These are phyloP conservation scores for Zeus faber DNA, from an alignment of 2,113 vertebrate genomes.

Conservation along the genomic window DNA sequence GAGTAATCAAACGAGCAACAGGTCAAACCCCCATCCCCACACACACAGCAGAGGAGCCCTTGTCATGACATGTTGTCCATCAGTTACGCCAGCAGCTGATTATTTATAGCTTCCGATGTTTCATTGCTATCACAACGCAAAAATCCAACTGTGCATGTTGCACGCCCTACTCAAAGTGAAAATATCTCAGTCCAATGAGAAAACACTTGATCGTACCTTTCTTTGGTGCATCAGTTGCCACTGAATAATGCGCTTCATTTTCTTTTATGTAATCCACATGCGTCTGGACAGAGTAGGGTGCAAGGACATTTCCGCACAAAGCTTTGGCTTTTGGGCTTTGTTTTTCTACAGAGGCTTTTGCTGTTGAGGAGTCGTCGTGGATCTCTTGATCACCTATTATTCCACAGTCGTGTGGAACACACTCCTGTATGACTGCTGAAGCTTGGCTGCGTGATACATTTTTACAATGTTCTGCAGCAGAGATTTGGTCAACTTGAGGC, in stretches of 20 bases:
- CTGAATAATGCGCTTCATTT: slow-evolving; percentile 14
- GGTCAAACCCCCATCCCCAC: too few species aligned
- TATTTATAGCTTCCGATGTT: slow-evolving; percentile 4
- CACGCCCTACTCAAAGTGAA: slow-evolving; percentile 16
- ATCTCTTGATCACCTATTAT: slow-evolving; percentile 1
- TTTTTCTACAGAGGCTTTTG: slow-evolving; percentile 8
- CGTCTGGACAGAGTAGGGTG: slow-evolving; percentile 6
- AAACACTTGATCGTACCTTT: slow-evolving; percentile 14
- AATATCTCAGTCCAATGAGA: slow-evolving; percentile 12
- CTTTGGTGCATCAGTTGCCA: slow-evolving; percentile 5
- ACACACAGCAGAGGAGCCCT: too few species aligned
- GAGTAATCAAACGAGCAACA: too few species aligned
- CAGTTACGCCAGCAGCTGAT: slow-evolving; percentile 8
- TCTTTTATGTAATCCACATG: slow-evolving; percentile 10
- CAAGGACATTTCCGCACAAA: slow-evolving; percentile 11
- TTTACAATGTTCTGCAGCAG: background rate
- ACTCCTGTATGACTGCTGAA: slow-evolving; percentile 1
- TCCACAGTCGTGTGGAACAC: background rate
- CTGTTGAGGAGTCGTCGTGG: slow-evolving; percentile 1
- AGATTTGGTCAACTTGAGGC: background rate
- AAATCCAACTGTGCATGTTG: slow-evolving; percentile 11
- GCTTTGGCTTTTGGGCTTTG: too few species aligned
- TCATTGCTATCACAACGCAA: slow-evolving; percentile 15
- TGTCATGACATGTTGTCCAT: slow-evolving; percentile 20
- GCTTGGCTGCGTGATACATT: slow-evolving; percentile 1